Conservation (phyloP, 2,113 vertebrate genomes). For the Vulpes vulpes region DNA sequence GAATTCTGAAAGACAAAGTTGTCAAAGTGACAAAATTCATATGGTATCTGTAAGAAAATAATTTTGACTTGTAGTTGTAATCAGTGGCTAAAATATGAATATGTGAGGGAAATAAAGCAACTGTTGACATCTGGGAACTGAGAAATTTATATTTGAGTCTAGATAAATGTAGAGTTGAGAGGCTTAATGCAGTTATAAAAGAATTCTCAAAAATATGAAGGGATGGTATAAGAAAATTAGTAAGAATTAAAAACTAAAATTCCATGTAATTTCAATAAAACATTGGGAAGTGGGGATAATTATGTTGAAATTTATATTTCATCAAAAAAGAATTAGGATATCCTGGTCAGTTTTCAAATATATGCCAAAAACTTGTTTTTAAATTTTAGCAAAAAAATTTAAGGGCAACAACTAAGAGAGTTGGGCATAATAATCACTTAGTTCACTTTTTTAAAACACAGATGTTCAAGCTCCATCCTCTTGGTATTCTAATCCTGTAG, state of each 20-base stretch:
- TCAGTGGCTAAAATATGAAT: not conserved
- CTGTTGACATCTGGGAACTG: not conserved
- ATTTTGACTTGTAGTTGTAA: not conserved
- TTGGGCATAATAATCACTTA: not conserved
- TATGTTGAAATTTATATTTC: not conserved
- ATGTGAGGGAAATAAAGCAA: not conserved
- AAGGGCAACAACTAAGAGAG: not conserved
- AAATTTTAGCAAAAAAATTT: not conserved
- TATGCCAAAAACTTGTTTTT: conserved; percentile 24
- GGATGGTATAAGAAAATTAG: not conserved
- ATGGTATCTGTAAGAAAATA: conserved; percentile 10
- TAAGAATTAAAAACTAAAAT: not conserved
- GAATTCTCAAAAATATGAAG: not conserved
- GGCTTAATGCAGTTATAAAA: not conserved
- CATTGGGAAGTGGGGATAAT: not conserved
- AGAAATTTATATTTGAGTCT: not conserved
- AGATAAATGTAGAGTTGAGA: not conserved
- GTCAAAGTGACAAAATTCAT: not conserved
- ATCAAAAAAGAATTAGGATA: not conserved
- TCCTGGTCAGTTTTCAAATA: not conserved
- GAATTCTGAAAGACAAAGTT: not conserved
- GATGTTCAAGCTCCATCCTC: not conserved
- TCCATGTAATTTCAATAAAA: not conserved
- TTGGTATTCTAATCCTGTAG: not conserved
- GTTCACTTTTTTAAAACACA: not conserved